Conservation (phyloP, 64 coral and sea anemone species). For the Porites australiensis region DNA sequence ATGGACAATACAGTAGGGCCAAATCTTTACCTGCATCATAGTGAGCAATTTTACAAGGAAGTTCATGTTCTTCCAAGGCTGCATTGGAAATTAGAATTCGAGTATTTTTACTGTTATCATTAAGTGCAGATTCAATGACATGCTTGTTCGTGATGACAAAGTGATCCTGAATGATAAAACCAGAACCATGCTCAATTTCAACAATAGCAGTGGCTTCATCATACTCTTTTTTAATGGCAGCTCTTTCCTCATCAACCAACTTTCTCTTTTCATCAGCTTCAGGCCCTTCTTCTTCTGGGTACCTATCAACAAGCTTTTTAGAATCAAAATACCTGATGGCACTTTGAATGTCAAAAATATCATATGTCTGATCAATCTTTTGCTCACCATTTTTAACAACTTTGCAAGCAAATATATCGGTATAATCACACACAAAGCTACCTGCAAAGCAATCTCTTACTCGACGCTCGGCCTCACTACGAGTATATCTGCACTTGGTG, state of each 20-base stretch:
- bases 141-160: background rate
- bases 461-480: background rate
- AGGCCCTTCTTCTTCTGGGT: background rate
- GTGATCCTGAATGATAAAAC: background rate
- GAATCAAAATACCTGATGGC: slow-evolving; percentile 5
- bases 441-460: slow-evolving; percentile 8
- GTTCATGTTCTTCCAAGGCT: background rate
- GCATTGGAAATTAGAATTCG: background rate
- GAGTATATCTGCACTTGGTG: background rate
- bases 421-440: background rate
- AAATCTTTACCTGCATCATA: background rate
- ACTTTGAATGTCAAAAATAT: slow-evolving; percentile 7
- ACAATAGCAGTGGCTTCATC: background rate
- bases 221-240: background rate
- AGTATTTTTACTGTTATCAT: background rate
- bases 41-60: background rate
- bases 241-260: background rate
- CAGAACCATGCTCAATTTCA: background rate
- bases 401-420: background rate
- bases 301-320: background rate
- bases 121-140: background rate
- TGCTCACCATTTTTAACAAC: too few species aligned
- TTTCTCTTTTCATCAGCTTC: background rate
- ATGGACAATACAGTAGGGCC: background rate
- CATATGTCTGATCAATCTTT: background rate